Conservation (phyloP, 2,113 vertebrate species). For the Hippocampus mohnikei region DNA sequence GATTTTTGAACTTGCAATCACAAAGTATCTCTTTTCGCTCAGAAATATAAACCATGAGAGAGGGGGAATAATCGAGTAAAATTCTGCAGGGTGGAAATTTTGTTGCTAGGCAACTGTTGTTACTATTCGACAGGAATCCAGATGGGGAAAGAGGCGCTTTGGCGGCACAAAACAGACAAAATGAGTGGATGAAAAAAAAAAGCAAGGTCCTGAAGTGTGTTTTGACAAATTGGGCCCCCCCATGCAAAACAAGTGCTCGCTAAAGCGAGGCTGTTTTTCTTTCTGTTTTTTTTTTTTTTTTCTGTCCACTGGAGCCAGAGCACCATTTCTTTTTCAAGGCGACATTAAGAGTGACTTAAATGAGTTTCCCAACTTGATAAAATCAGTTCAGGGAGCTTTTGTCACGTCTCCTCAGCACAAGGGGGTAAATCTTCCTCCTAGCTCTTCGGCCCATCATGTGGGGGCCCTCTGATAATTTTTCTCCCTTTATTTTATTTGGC, state of each 20-base stretch:
- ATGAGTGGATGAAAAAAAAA: conserved; percentile 46
- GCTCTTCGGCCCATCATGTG: background rate
- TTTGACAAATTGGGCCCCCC: conserved; percentile 53
- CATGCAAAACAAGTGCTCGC: conserved; percentile 9
- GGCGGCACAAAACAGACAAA: conserved; percentile 31
- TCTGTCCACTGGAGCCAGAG: background rate
- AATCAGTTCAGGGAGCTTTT: background rate
- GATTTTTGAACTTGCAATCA: conserved; percentile 55
- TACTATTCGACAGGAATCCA: conserved; percentile 53
- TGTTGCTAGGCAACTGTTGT: conserved; percentile 73
- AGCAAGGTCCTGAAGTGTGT: conserved; percentile 37
- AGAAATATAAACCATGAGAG: background rate
- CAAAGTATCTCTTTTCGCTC: conserved; percentile 22
- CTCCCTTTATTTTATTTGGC: conserved; percentile 31
- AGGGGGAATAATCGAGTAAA: conserved; percentile 40
- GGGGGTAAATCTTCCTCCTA: background rate
- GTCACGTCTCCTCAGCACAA: too few relatives aligned
- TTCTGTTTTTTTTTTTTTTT: background rate
- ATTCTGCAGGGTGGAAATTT: conserved; percentile 66
- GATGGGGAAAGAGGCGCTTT: conserved; percentile 22
- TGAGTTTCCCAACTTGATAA: conserved; percentile 4
- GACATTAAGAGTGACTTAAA: background rate
- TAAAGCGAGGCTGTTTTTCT: background rate
- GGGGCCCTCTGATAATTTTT: conserved; percentile 32
- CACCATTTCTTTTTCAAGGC: background rate